A percentile compares a stretch with the other conserved stretches of the same genome.
These are phyloP conservation scores for Pocillopora damicornis DNA, from an alignment of 64 coral and sea anemone genomes.

Conservation along the genomic window DNA sequence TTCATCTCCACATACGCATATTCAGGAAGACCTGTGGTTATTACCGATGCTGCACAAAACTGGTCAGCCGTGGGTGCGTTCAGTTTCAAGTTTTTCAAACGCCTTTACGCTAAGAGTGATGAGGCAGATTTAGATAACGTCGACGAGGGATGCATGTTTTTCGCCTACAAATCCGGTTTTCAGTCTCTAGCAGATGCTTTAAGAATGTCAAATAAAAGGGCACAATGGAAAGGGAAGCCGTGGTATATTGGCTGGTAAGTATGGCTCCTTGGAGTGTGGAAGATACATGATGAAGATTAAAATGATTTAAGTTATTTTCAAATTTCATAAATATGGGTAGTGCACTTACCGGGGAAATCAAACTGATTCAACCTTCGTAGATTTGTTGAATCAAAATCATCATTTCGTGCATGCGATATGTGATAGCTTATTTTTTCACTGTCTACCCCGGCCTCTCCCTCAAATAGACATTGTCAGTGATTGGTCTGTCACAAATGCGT, in stretches of 20 bases:
- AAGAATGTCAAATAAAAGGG: constrained; percentile 76
- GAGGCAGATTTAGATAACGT: constrained; percentile 40
- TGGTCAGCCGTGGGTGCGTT: constrained; percentile 86
- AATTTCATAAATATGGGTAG: too few species aligned
- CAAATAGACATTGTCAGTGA: too few species aligned
- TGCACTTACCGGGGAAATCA: too few species aligned
- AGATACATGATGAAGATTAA: too few species aligned
- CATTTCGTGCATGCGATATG: not conserved
- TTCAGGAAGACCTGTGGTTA: constrained; percentile 74
- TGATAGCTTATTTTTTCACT: too few species aligned
- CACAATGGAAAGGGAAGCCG: constrained; percentile 71
- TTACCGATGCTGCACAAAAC: constrained; percentile 84
- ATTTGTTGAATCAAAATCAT: not conserved
- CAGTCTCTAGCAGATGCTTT: constrained; percentile 67
- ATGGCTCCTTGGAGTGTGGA: not conserved
- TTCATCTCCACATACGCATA: constrained; percentile 89
- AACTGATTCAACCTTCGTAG: too few species aligned
- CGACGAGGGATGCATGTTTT: constrained; percentile 89
- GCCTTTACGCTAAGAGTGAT: constrained; percentile 64
- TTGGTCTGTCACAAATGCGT: too few species aligned
- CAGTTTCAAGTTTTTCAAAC: constrained; percentile 79
- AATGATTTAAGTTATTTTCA: too few species aligned
- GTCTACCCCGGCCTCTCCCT: too few species aligned
- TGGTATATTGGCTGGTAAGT: constrained; percentile 99
- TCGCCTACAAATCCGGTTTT: constrained; percentile 91